These are phyloP conservation scores for Ranitomeya variabilis DNA, from an alignment of 2,113 vertebrate genomes.

Conservation along the genomic window DNA sequence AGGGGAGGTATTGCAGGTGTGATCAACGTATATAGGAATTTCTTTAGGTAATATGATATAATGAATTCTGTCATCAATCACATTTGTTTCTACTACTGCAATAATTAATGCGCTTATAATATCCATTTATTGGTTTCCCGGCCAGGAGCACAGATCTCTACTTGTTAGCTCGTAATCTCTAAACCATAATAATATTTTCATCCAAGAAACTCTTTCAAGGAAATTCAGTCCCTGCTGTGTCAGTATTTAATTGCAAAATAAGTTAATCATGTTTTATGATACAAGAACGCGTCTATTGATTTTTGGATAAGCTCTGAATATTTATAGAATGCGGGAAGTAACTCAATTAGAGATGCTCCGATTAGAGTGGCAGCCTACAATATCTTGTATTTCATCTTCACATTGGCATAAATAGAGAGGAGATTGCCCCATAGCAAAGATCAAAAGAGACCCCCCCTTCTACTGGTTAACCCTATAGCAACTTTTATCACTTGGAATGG, in stretches of 20 bases:
- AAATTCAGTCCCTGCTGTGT: constrained; percentile 24
- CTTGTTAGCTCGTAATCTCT: constrained; percentile 18
- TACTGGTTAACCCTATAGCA: neutral
- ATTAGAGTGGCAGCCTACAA: neutral
- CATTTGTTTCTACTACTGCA: neutral
- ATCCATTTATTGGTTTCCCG: neutral
- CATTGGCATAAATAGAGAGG: neutral
- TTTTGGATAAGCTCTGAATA: constrained; percentile 30
- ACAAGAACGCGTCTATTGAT: constrained; percentile 11
- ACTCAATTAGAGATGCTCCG: neutral
- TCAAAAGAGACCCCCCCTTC: neutral
- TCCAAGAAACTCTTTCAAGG: constrained; percentile 23
- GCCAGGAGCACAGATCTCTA: neutral
- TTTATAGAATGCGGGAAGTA: neutral
- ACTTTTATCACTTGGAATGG: too few species aligned
- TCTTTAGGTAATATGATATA: neutral
- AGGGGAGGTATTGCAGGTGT: neutral
- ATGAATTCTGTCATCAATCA: neutral
- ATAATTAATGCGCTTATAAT: neutral
- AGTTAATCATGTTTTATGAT: constrained; percentile 33
- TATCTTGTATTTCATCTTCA: neutral
- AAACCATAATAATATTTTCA: constrained; percentile 22
- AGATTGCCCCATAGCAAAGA: neutral
- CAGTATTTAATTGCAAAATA: constrained; percentile 39
- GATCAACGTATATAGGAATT: neutral